These are phyloP conservation scores for Drosophila suboccidentalis DNA, from an alignment of 2,888 invertebrate species.

Conservation along the genomic window DNA sequence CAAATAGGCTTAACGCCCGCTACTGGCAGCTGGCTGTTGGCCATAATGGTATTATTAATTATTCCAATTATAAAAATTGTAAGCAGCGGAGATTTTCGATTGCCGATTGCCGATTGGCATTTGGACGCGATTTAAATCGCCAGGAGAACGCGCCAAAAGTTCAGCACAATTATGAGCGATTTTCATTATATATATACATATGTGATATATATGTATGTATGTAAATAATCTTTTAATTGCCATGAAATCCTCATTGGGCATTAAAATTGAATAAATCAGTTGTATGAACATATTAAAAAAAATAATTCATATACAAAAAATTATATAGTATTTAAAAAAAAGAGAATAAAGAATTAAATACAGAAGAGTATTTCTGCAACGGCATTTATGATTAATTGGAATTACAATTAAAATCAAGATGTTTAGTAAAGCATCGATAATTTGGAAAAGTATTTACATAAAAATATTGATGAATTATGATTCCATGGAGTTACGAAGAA, in stretches of 20 bases:
- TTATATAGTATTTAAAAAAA: constrained; percentile 15
- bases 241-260: constrained; percentile 78
- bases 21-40: constrained; percentile 21
- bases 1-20: constrained; percentile 78
- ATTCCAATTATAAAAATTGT: constrained; percentile 84
- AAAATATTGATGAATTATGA: background rate
- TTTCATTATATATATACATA: constrained; percentile 25
- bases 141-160: constrained; percentile 51
- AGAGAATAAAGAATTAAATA: constrained; percentile 34
- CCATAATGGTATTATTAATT: constrained; percentile 85
- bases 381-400: constrained; percentile 14
- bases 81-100: constrained; percentile 65
- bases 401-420: constrained; percentile 11
- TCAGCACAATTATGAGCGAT: constrained; percentile 69
- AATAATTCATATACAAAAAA: constrained; percentile 33
- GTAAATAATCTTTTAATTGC: constrained; percentile 81
- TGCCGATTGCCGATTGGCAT: constrained; percentile 45
- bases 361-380: background rate
- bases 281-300: constrained; percentile 38
- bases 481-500: too few relatives aligned
- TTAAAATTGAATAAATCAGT: constrained; percentile 77
- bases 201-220: constrained; percentile 24
- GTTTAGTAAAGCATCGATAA: background rate
- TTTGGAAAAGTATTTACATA: background rate
- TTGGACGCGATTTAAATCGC: constrained; percentile 55